A percentile compares a stretch with the other conserved stretches of the same genome.
These are phyloP conservation scores for Hyperoodon ampullatus DNA, from an alignment of 2,113 vertebrate genomes.

Conservation along the genomic window DNA sequence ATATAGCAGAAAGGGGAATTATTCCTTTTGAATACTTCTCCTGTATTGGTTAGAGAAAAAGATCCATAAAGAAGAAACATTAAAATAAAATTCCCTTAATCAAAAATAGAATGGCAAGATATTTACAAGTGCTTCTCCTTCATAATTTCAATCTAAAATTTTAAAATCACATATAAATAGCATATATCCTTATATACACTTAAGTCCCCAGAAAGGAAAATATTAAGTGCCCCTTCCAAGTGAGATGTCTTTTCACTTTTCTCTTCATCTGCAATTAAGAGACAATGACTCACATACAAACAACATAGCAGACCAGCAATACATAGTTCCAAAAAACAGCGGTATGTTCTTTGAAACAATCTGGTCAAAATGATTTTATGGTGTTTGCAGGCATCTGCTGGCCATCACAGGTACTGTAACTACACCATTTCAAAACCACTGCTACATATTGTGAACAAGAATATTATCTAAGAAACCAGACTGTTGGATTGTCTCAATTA, in stretches of 20 bases:
- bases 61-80: constrained; percentile 51
- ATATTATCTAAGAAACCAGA: background rate
- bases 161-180: background rate
- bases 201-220: background rate
- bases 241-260: constrained; percentile 44
- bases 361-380: constrained; percentile 66
- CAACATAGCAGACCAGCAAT: background rate
- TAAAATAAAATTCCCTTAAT: constrained; percentile 30
- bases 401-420: constrained; percentile 80
- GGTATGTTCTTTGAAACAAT: background rate
- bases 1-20: constrained; percentile 91
- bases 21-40: constrained; percentile 98
- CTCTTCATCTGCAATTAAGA: constrained; percentile 55
- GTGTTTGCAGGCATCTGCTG: constrained; percentile 94
- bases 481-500: background rate
- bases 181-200: background rate
- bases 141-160: background rate
- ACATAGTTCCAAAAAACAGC: background rate
- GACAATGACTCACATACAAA: constrained; percentile 17
- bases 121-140: constrained; percentile 33
- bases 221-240: background rate
- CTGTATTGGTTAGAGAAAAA: constrained; percentile 82
- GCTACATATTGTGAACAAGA: background rate
- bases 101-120: background rate
- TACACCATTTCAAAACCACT: background rate